Base-by-base conservation (phyloP, 2,113 vertebrate species). In the Apistogramma diplotaenia region DNA sequence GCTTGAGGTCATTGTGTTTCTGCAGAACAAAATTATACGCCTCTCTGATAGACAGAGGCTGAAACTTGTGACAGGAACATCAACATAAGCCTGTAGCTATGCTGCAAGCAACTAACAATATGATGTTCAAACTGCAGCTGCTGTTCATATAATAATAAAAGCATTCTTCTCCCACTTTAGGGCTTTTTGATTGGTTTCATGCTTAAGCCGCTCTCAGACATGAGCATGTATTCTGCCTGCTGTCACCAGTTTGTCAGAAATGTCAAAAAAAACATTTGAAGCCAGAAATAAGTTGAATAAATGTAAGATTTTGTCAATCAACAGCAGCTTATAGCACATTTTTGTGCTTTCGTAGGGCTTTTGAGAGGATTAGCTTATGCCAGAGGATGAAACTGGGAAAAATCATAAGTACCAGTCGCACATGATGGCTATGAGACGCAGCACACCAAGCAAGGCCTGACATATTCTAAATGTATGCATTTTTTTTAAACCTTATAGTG, bases 261-360 rank as follows among this genome's bases (percentile, higher is more conserved):
- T 16, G 29, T 4, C 0, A 78, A 51, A 49, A 70, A 74, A 54
- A 27, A 18, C 56, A 35, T 83, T 72, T 88, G 81, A 86, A 88
- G 67, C 10, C 16, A 8, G 58, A 82, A 78, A 82, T 59, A 49
- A 79, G 54, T 19, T 0, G 60, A 62, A 60, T 59, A 7, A 55
- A 57, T 78, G 58, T 57, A 21, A 72, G 51, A 83, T 74, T 86
- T 46, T 73, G 70, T 82, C 70, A 75, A 31, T 80, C 78, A 80
- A 8, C 11, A 15, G 55, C 35, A 73, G 74, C 70, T 75, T 86
- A 70, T 6, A 25, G 35, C 16, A 46, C 53, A 27, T 67, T 4
- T 2, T 27, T 61, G 35, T 62, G n/a, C 72, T 72, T 79, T 89
- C 51, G 74, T 74, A 78, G 18, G 53, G 55, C 43, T 76, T 81